Evolutionary conservation across 2,888 invertebrate species (phyloP).

Genomic region (Hyposoter dolosus): DNA sequence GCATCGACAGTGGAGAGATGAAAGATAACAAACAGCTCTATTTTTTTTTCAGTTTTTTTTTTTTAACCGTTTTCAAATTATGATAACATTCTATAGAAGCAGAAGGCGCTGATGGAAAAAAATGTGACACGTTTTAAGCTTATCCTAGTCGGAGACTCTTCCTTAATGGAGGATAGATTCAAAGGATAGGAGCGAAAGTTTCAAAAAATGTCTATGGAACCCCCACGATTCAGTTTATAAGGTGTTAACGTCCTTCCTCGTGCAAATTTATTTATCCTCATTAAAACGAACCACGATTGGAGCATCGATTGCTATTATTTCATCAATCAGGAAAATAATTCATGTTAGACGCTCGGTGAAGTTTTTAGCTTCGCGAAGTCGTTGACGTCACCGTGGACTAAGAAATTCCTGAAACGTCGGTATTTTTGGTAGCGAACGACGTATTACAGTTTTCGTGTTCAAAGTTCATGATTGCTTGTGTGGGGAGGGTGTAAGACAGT

Average conservation of each 20-base stretch:
- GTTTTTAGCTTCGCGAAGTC: slow-evolving; percentile 5
- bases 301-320: neutral
- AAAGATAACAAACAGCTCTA: neutral
- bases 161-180: neutral
- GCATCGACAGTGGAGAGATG: neutral
- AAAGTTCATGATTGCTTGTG: slow-evolving; percentile 35
- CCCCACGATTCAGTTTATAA: neutral
- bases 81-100: neutral
- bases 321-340: neutral
- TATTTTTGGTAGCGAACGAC: slow-evolving; percentile 16
- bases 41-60: neutral
- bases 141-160: too few relatives aligned
- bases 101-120: too few relatives aligned
- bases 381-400: slow-evolving; percentile 16
- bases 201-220: neutral
- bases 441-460: slow-evolving; percentile 43
- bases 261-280: neutral
- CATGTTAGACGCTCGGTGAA: neutral
- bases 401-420: slow-evolving; percentile 19
- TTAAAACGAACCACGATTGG: neutral
- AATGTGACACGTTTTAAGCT: too few relatives aligned
- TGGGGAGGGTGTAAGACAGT: slow-evolving; percentile 12
- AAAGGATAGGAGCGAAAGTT: neutral
- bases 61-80: neutral
- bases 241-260: neutral